Percentiles rank a stretch among this genome's conserved stretches.
These are phyloP conservation scores for Pluvianellus socialis DNA, from an alignment of 2,113 vertebrate species.

Conservation along the genomic window DNA sequence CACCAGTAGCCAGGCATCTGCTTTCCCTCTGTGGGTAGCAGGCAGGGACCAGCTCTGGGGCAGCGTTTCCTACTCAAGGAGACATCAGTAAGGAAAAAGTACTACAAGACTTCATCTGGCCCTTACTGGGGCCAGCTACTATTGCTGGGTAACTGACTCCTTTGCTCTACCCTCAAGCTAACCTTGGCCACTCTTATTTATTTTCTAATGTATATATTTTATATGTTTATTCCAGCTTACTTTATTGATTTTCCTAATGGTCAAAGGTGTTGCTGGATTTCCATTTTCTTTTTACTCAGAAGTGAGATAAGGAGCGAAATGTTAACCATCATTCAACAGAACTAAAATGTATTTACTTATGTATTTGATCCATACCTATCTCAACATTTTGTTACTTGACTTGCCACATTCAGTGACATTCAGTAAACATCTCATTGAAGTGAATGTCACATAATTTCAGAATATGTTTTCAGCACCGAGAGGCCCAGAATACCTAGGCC, in stretches of 20 bases:
- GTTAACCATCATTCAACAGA: background rate
- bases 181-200: background rate
- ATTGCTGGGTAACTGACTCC: background rate
- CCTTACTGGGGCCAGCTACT: background rate
- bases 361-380: conserved; percentile 22
- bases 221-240: background rate
- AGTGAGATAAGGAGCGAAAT: background rate
- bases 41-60: background rate
- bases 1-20: background rate
- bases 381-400: background rate
- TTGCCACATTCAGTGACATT: background rate
- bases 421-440: background rate
- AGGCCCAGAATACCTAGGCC: background rate
- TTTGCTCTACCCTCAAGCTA: background rate
- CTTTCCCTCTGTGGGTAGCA: background rate
- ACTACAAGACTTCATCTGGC: background rate
- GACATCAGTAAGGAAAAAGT: background rate
- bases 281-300: background rate
- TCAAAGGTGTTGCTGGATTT: background rate
- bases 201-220: background rate
- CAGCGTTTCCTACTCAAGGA: background rate
- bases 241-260: background rate
- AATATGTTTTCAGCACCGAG: background rate
- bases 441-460: conserved; percentile 7
- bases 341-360: background rate